phyloP scores from a whole-genome alignment of 2,888 invertebrate species.

The Tridacna gigas region DNA sequence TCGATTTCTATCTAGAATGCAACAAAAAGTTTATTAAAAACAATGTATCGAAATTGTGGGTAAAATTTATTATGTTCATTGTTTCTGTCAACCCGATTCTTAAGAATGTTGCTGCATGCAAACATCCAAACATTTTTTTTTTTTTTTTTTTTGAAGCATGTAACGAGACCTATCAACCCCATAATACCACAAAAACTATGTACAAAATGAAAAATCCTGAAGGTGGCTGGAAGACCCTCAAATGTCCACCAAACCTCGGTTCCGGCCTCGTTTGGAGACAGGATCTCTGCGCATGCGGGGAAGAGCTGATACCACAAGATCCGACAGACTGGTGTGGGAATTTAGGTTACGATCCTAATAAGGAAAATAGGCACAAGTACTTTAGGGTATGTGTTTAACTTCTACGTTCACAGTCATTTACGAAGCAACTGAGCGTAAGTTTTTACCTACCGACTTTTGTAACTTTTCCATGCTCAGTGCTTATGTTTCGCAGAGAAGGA shows the following conservation, averaged over 20 bases:
- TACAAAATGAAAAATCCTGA: slow-evolving; percentile 59
- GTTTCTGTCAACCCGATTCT: too few relatives aligned
- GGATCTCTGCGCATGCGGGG: slow-evolving; percentile 68
- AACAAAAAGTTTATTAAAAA: too few relatives aligned
- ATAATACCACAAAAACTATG: slow-evolving; percentile 40
- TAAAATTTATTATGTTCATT: too few relatives aligned
- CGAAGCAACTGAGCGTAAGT: too few relatives aligned
- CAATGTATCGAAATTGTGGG: too few relatives aligned
- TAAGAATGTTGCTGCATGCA: too few relatives aligned
- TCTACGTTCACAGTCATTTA: too few relatives aligned
- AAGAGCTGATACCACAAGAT: slow-evolving; percentile 51
- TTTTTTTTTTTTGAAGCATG: slow-evolving; percentile 43
- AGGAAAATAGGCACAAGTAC: slow-evolving; percentile 49
- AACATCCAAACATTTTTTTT: too few relatives aligned
- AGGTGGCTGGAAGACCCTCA: slow-evolving; percentile 45
- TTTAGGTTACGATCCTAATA: slow-evolving; percentile 44
- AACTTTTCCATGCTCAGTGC: too few relatives aligned
- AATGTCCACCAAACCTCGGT: slow-evolving; percentile 58
- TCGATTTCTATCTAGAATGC: too few relatives aligned
- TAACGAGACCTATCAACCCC: slow-evolving; percentile 51
- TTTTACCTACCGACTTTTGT: too few relatives aligned
- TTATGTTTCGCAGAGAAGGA: too few relatives aligned
- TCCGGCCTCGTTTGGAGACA: slow-evolving; percentile 73
- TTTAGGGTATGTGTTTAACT: slow-evolving; percentile 41
- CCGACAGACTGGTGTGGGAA: slow-evolving; percentile 50